Percentiles rank a stretch among this genome's conserved stretches.
Evolutionary conservation across 2,113 vertebrate genomes (phyloP).

Genomic region (Platichthys stellatus): DNA sequence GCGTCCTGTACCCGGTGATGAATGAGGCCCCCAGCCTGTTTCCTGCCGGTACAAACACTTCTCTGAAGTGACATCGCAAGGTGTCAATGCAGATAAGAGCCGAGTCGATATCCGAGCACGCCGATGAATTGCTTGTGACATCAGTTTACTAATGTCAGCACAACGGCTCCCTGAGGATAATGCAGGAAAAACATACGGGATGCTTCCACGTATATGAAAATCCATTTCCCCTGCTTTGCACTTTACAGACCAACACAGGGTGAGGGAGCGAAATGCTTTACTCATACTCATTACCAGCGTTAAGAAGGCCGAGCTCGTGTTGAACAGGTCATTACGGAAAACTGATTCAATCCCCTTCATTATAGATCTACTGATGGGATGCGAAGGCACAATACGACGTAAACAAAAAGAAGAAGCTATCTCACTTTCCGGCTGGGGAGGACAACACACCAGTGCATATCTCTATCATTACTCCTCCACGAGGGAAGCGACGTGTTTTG

Average conservation of each 20-base stretch:
- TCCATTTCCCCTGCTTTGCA: constrained; percentile 33
- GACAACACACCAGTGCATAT: constrained; percentile 31
- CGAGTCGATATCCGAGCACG: constrained; percentile 49
- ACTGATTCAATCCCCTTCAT: constrained; percentile 46
- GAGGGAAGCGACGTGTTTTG: constrained; percentile 9
- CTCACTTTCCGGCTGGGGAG: background rate
- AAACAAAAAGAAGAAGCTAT: constrained; percentile 26
- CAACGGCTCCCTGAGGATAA: constrained; percentile 40
- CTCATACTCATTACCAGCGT: constrained; percentile 54
- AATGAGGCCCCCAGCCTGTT: background rate
- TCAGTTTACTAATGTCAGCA: constrained; percentile 55
- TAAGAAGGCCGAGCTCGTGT: constrained; percentile 29
- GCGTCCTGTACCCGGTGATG: background rate
- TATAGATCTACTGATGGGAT: constrained; percentile 61
- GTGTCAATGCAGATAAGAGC: constrained; percentile 56
- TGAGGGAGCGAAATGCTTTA: constrained; percentile 18
- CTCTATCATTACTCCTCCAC: constrained; percentile 39
- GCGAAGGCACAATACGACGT: constrained; percentile 25
- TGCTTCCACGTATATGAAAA: constrained; percentile 43
- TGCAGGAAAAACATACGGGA: constrained; percentile 49
- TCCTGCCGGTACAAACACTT: background rate
- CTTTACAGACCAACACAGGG: constrained; percentile 26
- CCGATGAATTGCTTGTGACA: constrained; percentile 71
- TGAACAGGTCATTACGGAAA: constrained; percentile 62
- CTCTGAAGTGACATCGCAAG: constrained; percentile 27